Conservation (phyloP, 2,888 invertebrate genomes). For the Teinopalpus imperialis region DNA sequence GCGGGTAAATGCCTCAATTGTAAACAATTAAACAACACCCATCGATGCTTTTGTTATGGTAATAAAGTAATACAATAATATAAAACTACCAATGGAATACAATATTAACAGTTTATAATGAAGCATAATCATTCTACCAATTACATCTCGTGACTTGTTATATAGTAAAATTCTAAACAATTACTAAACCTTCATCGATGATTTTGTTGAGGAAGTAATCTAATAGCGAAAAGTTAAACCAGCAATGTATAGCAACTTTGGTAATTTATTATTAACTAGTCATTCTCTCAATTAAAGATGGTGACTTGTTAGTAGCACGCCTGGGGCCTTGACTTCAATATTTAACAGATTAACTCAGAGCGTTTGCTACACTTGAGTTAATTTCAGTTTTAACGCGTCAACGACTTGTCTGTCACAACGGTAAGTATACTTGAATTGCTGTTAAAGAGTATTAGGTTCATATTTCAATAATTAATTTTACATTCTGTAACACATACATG, state of each 20-base stretch:
- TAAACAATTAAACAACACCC: slow-evolving; percentile 3
- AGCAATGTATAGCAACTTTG: slow-evolving; percentile 10
- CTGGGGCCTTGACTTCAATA: slow-evolving; percentile 23
- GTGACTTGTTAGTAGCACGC: slow-evolving; percentile 16
- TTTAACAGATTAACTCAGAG: slow-evolving; percentile 18
- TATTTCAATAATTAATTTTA: background rate
- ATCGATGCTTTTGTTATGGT: slow-evolving; percentile 7
- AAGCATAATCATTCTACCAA: slow-evolving; percentile 2
- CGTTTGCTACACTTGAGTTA: slow-evolving; percentile 11
- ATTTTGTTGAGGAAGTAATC: background rate
- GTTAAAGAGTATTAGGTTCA: background rate
- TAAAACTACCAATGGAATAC: slow-evolving; percentile 10
- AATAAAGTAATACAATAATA: background rate
- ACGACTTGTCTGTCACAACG: background rate
- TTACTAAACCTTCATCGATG: background rate
- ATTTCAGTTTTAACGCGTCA: slow-evolving; percentile 1
- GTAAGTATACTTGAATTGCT: background rate
- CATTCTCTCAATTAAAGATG: slow-evolving; percentile 14
- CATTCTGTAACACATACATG: too few species aligned
- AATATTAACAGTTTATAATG: background rate
- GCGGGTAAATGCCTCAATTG: background rate
- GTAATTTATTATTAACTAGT: slow-evolving; percentile 4
- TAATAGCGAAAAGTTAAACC: background rate
- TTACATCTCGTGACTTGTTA: slow-evolving; percentile 17
- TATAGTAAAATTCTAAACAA: background rate